Conservation (phyloP, 2,888 invertebrate genomes). For the Thalpophila matura region DNA sequence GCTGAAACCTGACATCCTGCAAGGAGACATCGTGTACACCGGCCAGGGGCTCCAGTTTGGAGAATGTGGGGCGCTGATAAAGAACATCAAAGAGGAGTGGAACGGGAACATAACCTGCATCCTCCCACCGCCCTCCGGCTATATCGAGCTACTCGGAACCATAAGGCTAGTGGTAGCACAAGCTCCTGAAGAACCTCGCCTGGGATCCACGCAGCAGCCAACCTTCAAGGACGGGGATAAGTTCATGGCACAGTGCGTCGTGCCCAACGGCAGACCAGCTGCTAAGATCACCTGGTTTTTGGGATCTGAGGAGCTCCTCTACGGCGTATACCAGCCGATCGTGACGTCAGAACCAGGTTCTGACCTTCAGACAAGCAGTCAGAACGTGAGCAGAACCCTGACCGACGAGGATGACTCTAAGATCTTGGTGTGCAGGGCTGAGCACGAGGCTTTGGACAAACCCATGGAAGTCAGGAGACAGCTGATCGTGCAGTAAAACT, state of each 20-base stretch:
- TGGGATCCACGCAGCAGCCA: constrained; percentile 76
- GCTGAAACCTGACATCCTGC: constrained; percentile 81
- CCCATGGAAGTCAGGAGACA: constrained; percentile 77
- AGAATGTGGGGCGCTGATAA: constrained; percentile 93
- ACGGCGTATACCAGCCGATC: constrained; percentile 90
- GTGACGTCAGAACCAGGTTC: constrained; percentile 86
- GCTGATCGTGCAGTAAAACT: constrained; percentile 78
- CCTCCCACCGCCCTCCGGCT: constrained; percentile 90
- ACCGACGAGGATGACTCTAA: constrained; percentile 92
- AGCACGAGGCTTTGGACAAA: constrained; percentile 91
- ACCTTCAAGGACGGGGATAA: constrained; percentile 91
- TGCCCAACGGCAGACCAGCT: constrained; percentile 93
- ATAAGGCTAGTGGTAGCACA: constrained; percentile 93
- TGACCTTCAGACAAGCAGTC: constrained; percentile 92
- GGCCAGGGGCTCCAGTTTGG: constrained; percentile 91
- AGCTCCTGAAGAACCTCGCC: constrained; percentile 84
- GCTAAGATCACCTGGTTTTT: constrained; percentile 94
- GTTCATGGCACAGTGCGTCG: constrained; percentile 92
- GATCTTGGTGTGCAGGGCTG: constrained; percentile 92
- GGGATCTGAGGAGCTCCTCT: constrained; percentile 91
- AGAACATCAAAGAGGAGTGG: constrained; percentile 91
- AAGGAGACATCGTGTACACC: constrained; percentile 88
- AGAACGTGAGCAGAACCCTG: constrained; percentile 92
- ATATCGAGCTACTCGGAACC: constrained; percentile 90
- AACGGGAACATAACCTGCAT: constrained; percentile 94